phyloP scores from a whole-genome alignment of 53 echinoderm and acorn worm species.

The Pentamera pediparva region DNA sequence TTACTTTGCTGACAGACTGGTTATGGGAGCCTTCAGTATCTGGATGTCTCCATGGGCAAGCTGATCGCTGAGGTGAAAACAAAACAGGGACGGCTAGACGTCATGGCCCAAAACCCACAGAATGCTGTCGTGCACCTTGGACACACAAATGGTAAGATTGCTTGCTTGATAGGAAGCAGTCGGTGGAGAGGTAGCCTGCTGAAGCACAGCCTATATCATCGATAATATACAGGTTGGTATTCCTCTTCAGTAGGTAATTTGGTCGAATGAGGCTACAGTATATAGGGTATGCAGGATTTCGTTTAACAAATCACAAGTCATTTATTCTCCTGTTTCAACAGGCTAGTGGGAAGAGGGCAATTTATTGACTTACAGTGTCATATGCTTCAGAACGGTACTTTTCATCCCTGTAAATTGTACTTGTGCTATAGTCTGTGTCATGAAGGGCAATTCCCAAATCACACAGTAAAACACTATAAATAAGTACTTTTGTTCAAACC shows the following conservation, averaged over 20 bases:
- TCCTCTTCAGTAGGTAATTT: not conserved
- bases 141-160: constrained; percentile 60
- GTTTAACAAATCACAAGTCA: not conserved
- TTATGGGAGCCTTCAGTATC: constrained; percentile 64
- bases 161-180: not conserved
- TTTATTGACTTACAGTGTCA: too few species aligned
- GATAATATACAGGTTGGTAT: not conserved
- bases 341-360: too few species aligned
- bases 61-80: constrained; percentile 60
- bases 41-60: constrained; percentile 84
- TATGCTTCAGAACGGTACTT: too few species aligned
- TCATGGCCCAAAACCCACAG: constrained; percentile 84
- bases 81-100: constrained; percentile 59
- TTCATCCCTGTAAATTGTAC: too few species aligned
- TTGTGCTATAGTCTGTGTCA: too few species aligned
- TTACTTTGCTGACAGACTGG: constrained; percentile 45
- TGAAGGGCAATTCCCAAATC: too few species aligned
- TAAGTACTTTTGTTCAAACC: too few species aligned
- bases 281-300: not conserved
- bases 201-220: too few species aligned
- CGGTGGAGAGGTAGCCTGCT: not conserved
- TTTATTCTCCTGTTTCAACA: too few species aligned
- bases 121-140: constrained; percentile 79
- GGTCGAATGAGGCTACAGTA: not conserved
- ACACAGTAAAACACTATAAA: too few species aligned